Evolutionary conservation across 2,113 vertebrate species (phyloP).

Genomic region (Scatophagus argus): DNA sequence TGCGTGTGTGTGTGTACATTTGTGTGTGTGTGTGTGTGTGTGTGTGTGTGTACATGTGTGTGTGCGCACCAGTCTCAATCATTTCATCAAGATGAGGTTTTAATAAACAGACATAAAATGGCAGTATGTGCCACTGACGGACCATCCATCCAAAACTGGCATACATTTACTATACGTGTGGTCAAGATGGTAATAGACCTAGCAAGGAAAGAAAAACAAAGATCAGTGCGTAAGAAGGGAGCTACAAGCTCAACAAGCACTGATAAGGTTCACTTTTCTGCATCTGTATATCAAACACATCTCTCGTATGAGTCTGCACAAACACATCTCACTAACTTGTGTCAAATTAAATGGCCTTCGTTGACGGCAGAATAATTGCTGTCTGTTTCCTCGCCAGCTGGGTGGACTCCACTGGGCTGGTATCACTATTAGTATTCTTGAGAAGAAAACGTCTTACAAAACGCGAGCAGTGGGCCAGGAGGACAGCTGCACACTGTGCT

Average conservation of each 20-base stretch:
- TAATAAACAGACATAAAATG: neutral
- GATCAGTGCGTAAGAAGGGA: conserved; percentile 1
- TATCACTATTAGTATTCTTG: conserved; percentile 80
- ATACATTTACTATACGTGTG: neutral
- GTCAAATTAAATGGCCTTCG: conserved; percentile 66
- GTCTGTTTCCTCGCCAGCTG: conserved; percentile 79
- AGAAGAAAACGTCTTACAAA: conserved; percentile 73
- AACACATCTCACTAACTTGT: conserved; percentile 55
- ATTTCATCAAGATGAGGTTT: neutral
- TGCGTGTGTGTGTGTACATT: neutral
- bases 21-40: neutral
- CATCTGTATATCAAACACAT: conserved; percentile 47
- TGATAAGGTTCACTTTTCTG: conserved; percentile 26
- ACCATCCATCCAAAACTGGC: neutral
- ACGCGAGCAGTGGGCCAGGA: conserved; percentile 68
- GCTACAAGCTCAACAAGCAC: conserved; percentile 2
- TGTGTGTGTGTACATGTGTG: neutral
- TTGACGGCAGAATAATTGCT: conserved; percentile 71
- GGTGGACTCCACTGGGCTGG: conserved; percentile 60
- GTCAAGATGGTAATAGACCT: neutral
- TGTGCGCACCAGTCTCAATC: neutral
- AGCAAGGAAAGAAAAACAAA: neutral
- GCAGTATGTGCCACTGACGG: neutral
- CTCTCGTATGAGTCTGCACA: conserved; percentile 21
- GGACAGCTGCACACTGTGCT: conserved; percentile 82